Conservation (phyloP, 2,797 vertebrate genomes). For the Myotis findleyi region DNA sequence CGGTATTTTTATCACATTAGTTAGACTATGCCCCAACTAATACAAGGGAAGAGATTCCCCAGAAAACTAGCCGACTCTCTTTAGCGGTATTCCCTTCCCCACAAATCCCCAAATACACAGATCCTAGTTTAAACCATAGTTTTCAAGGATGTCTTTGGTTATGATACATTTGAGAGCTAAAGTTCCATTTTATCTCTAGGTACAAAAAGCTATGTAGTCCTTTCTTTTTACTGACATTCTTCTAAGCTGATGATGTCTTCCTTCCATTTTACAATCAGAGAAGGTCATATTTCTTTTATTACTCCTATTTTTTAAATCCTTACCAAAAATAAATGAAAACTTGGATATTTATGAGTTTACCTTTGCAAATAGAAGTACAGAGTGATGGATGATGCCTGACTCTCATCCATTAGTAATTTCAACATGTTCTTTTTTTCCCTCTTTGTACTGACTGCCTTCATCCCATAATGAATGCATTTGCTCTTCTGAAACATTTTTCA, state of each 20-base stretch:
- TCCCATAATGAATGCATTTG: not conserved
- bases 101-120: not conserved
- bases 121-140: not conserved
- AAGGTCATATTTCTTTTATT: conserved; percentile 12
- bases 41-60: not conserved
- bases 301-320: conserved; percentile 49
- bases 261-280: conserved; percentile 53
- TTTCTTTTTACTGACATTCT: not conserved
- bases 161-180: not conserved
- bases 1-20: not conserved
- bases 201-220: not conserved
- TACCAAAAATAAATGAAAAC: conserved; percentile 64
- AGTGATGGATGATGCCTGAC: conserved; percentile 43
- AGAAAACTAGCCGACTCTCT: not conserved
- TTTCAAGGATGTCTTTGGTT: not conserved
- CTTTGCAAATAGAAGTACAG: conserved; percentile 53
- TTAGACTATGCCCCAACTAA: not conserved
- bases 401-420: conserved; percentile 51
- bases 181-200: not conserved
- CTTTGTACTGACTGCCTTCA: not conserved
- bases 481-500: conserved; percentile 59
- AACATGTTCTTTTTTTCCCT: not conserved
- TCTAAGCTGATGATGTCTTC: not conserved
- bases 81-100: not conserved
- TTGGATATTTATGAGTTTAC: conserved; percentile 64